Evolutionary conservation across 2,888 invertebrate genomes (phyloP), one percentile per base, ranked within the genome.

Genomic region (Endotricha flammealis): DNA sequence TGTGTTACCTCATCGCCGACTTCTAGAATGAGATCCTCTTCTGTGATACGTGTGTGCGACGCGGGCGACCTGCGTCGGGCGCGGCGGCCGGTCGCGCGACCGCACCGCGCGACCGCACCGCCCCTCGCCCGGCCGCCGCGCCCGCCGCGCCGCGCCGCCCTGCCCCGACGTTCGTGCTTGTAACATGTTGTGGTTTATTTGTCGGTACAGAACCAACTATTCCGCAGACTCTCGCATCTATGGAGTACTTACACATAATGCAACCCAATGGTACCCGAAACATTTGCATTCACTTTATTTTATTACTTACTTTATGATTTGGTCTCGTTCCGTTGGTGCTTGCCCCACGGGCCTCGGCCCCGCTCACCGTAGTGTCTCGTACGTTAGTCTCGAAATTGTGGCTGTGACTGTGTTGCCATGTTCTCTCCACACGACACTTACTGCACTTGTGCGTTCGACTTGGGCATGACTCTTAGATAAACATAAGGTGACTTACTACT

Each of bases 401-500:
- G 83, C 82, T 83, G 83, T 82, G 76, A 74, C 74, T 77, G 75
- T 77, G 59, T 69, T 70, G 66, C 69, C 57, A 61, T 70, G 57
- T 60, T 54, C 52, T 54, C 54, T 58, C 44, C 57, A 60, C 68
- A 56, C 57, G 50, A 65, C 70, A 64, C 67, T 53, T 54, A 49
- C 48, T 64, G 73, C 68, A 70, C 69, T 44, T 54, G 39, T 35
- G 44, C 41, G 47, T 41, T 48, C 39, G 50, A 43, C 49, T 44
- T 62, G 46, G 67, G 81, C 83, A 83, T 83, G 83, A 66, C 64
- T 68, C 53, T 62, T 73, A 69, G 64, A 66, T 59, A 20, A 27
- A 58, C 59, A 59, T 53, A 88, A 89, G 91, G 90, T 91, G 91
- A 90, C 90, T 90, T 91, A 91, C 91, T 91, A 91, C 90, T 89